A percentile compares a stretch with the other conserved stretches of the same genome.
Evolutionary conservation across 2,113 vertebrate genomes (phyloP).

Genomic region (Neoarius graeffei): DNA sequence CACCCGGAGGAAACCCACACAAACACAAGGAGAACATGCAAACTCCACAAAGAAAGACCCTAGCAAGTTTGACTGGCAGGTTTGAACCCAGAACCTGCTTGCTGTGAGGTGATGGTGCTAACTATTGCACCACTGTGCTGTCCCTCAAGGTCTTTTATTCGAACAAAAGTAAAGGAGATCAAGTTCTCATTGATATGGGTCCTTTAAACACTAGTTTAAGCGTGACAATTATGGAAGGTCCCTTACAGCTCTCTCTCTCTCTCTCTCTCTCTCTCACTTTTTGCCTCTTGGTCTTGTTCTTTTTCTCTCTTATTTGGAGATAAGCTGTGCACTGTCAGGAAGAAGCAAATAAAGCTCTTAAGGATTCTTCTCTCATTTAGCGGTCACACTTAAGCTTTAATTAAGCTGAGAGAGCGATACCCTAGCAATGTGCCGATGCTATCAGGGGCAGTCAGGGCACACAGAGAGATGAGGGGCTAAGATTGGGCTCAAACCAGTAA

Average conservation of each 20-base stretch:
- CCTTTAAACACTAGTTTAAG: constrained; percentile 31
- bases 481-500: constrained; percentile 57
- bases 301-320: constrained; percentile 59
- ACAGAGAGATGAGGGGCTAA: constrained; percentile 52
- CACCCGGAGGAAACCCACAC: too few relatives aligned
- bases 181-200: neutral
- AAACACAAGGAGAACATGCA: too few relatives aligned
- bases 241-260: constrained; percentile 55
- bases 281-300: neutral
- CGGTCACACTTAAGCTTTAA: constrained; percentile 74
- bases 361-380: constrained; percentile 75
- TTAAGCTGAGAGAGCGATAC: constrained; percentile 68
- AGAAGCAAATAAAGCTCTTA: constrained; percentile 74
- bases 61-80: too few relatives aligned
- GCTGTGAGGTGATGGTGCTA: too few relatives aligned
- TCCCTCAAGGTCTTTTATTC: neutral
- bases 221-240: constrained; percentile 43
- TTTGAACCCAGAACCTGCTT: too few relatives aligned
- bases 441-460: constrained; percentile 63
- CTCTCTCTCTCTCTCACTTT: constrained; percentile 38
- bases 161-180: neutral
- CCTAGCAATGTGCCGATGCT: constrained; percentile 69
- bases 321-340: constrained; percentile 68
- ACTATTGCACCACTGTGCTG: too few relatives aligned
- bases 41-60: too few relatives aligned